These are phyloP conservation scores for Dolichopus griseipennis DNA, from an alignment of 2,888 invertebrate genomes.

Conservation along the genomic window DNA sequence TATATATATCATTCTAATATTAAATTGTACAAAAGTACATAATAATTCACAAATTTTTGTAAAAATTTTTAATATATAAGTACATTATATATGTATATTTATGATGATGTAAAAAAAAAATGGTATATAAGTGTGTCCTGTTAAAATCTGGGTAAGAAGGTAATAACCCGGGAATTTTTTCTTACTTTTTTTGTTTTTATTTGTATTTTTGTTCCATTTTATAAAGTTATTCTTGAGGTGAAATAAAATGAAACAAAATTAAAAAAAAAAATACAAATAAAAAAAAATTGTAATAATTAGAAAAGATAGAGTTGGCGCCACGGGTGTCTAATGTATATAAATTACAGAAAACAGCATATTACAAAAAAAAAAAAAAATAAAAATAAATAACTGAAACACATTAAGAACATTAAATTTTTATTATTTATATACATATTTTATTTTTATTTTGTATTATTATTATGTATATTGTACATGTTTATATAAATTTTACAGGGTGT, in stretches of 20 bases:
- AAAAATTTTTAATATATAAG: too few species aligned
- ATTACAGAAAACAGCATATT: background rate
- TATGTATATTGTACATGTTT: background rate
- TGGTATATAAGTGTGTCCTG: background rate
- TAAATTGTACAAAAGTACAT: too few species aligned
- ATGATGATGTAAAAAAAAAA: too few species aligned
- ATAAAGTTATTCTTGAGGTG: background rate
- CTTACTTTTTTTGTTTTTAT: background rate
- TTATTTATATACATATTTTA: background rate
- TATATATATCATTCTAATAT: too few species aligned
- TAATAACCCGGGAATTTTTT: background rate
- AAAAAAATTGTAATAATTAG: background rate
- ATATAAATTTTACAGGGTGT: background rate
- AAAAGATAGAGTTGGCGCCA: background rate
- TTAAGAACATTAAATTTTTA: background rate
- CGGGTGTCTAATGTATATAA: constrained; percentile 1
- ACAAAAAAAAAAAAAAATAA: background rate
- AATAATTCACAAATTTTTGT: too few species aligned
- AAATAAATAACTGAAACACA: background rate
- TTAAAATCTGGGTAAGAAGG: background rate
- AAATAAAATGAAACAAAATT: background rate
- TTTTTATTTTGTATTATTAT: background rate
- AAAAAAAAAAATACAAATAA: too few species aligned
- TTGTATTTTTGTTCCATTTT: background rate
- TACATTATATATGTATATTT: too few species aligned